Conservation (phyloP, 2,113 vertebrate genomes). For the Phyllostomus hastatus region DNA sequence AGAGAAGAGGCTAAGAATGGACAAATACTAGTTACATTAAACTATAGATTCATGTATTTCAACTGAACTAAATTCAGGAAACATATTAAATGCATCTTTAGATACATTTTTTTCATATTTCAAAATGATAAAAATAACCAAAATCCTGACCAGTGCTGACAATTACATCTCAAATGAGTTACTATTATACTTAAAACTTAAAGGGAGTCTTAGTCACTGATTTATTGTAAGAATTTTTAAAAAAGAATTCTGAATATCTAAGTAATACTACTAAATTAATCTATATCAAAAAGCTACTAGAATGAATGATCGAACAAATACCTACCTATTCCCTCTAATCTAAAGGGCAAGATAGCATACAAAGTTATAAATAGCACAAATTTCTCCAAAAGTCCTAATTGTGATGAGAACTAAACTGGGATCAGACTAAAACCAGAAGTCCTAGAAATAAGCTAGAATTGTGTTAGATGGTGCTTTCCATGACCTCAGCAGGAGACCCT, state of each 20-base stretch:
- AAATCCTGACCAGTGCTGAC: background rate
- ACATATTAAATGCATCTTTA: background rate
- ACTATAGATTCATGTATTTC: background rate
- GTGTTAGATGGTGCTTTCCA: background rate
- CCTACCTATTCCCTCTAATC: background rate
- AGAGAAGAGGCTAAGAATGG: background rate
- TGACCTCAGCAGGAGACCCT: background rate
- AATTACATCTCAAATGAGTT: background rate
- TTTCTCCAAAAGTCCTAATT: background rate
- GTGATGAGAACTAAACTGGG: background rate
- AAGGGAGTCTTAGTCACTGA: background rate
- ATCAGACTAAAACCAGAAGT: background rate
- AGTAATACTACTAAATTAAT: background rate
- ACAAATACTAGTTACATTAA: background rate
- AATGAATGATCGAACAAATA: background rate
- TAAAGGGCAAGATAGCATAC: background rate
- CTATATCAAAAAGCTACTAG: background rate
- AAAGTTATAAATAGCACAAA: background rate
- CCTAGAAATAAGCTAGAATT: background rate
- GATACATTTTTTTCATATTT: background rate
- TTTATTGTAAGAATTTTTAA: background rate
- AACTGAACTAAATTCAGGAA: constrained; percentile 7
- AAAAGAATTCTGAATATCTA: background rate
- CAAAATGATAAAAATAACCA: background rate
- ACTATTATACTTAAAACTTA: background rate